phyloP scores from a whole-genome alignment of 2,888 invertebrate genomes.

The Punctoribates punctum region DNA sequence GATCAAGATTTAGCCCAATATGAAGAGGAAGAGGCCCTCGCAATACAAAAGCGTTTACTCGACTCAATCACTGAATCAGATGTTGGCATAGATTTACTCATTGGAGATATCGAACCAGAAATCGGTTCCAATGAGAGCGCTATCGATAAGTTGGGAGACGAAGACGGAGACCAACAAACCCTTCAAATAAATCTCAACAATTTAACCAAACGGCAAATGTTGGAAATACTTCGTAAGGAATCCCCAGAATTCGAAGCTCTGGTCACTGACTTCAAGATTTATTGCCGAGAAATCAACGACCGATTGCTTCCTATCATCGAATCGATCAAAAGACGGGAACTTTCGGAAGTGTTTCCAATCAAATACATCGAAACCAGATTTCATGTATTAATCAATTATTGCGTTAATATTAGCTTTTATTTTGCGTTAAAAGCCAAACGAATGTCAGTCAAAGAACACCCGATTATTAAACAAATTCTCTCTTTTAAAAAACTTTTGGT shows the following conservation, averaged over 20 bases:
- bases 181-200: conserved; percentile 33
- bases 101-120: conserved; percentile 29
- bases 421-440: conserved; percentile 73
- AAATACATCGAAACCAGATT: conserved; percentile 69
- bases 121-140: not conserved
- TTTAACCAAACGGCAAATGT: conserved; percentile 38
- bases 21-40: conserved; percentile 78
- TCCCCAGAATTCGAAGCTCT: conserved; percentile 79
- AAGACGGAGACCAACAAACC: conserved; percentile 43
- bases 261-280: conserved; percentile 72
- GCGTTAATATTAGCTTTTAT: conserved; percentile 79
- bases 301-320: conserved; percentile 66
- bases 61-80: conserved; percentile 75
- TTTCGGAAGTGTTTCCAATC: conserved; percentile 60
- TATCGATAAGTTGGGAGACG: not conserved
- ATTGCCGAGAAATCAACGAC: conserved; percentile 64
- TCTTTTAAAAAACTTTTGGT: conserved; percentile 61
- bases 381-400: conserved; percentile 70
- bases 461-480: conserved; percentile 77
- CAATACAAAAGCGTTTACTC: conserved; percentile 70
- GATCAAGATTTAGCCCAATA: conserved; percentile 70
- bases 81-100: conserved; percentile 61
- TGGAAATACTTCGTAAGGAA: conserved; percentile 69
- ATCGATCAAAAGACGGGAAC: conserved; percentile 61
- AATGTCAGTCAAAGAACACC: conserved; percentile 72